These are phyloP conservation scores for Aurelia aurita DNA, from an alignment of 30 jellyfish, hydroid and myxozoan genomes.

Conservation along the genomic window DNA sequence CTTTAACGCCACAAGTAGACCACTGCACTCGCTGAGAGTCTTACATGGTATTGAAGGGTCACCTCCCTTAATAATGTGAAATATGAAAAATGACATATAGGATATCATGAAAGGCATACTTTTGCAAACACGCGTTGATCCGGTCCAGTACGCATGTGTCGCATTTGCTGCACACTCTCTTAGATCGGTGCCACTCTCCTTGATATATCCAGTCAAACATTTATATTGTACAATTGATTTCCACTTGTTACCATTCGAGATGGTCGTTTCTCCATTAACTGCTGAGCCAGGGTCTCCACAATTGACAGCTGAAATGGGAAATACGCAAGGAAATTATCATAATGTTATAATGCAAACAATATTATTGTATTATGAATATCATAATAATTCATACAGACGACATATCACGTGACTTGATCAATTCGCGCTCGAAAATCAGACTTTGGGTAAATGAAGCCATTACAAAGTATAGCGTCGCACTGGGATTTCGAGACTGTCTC, in stretches of 20 bases:
- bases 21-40: too few relatives aligned
- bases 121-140: constrained; percentile 71
- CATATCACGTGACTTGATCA: too few relatives aligned
- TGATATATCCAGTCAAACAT: constrained; percentile 59
- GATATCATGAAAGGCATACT: constrained; percentile 44
- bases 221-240: constrained; percentile 43
- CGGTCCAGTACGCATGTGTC: constrained; percentile 82
- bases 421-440: too few relatives aligned
- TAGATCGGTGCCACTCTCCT: constrained; percentile 37
- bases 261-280: constrained; percentile 23
- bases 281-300: constrained; percentile 74
- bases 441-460: too few relatives aligned
- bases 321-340: not conserved
- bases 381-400: too few relatives aligned
- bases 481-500: too few relatives aligned
- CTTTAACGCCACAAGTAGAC: too few relatives aligned
- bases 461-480: too few relatives aligned
- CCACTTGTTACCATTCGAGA: constrained; percentile 28
- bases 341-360: not conserved
- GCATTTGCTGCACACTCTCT: constrained; percentile 72
- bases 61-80: too few relatives aligned
- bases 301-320: constrained; percentile 55
- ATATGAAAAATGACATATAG: too few relatives aligned
- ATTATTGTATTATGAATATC: not conserved
- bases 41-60: too few relatives aligned